Conservation (phyloP, 2,113 vertebrate genomes). For the Sclerurus mexicanus region DNA sequence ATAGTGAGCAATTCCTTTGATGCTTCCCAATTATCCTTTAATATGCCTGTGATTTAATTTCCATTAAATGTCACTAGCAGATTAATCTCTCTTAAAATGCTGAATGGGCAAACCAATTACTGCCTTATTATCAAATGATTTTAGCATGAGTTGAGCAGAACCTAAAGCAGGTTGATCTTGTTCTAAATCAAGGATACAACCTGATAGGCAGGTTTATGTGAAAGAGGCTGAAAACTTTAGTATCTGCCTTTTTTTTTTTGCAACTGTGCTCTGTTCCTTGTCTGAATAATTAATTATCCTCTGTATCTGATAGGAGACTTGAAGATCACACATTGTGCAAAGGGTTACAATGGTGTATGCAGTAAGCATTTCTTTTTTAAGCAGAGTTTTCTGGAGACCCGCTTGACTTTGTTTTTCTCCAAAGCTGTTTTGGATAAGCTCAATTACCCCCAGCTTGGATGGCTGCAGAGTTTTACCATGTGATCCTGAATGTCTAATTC, state of each 20-base stretch:
- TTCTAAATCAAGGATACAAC: background rate
- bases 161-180: constrained; percentile 32
- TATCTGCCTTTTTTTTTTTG: background rate
- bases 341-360: background rate
- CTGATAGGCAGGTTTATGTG: background rate
- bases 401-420: background rate
- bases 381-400: background rate
- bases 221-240: background rate
- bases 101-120: constrained; percentile 64
- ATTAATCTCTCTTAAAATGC: constrained; percentile 72
- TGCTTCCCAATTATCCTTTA: constrained; percentile 65
- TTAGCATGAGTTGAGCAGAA: constrained; percentile 49
- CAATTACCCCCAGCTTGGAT: background rate
- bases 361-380: background rate
- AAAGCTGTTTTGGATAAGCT: background rate
- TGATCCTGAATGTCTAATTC: background rate
- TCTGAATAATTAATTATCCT: background rate
- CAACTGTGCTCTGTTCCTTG: background rate
- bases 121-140: constrained; percentile 56
- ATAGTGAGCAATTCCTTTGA: constrained; percentile 61
- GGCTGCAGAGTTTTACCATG: background rate
- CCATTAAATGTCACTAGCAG: constrained; percentile 66
- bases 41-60: constrained; percentile 69
- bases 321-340: background rate
- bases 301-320: background rate